phyloP scores from a whole-genome alignment of 2,113 vertebrate genomes.

The Myiagra hebetior region DNA sequence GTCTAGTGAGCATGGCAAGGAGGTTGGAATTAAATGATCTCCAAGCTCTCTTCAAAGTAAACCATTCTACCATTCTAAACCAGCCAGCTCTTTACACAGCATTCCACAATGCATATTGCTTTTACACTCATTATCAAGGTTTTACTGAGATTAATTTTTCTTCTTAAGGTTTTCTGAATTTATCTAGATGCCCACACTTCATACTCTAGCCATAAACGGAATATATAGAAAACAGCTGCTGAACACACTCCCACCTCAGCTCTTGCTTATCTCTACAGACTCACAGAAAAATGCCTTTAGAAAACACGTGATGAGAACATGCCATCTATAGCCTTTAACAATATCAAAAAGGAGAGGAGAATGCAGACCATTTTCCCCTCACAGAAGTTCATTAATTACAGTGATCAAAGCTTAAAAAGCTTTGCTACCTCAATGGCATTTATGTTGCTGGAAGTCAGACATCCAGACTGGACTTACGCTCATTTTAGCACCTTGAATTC shows the following conservation, averaged over 20 bases:
- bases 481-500: not conserved
- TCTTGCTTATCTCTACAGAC: not conserved
- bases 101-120: not conserved
- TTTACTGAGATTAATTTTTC: not conserved
- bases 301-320: not conserved
- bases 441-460: not conserved
- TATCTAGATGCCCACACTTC: not conserved
- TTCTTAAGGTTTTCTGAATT: not conserved
- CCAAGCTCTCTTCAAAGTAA: not conserved
- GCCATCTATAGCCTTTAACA: not conserved
- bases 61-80: not conserved
- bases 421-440: not conserved
- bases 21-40: not conserved
- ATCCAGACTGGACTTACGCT: not conserved
- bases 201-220: rapidly evolving
- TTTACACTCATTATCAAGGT: not conserved
- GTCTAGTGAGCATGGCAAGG: not conserved
- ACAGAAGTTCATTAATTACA: not conserved
- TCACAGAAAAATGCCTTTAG: not conserved
- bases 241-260: not conserved
- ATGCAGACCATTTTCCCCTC: not conserved
- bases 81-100: not conserved
- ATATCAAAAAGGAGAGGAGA: not conserved
- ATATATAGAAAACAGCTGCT: not conserved
- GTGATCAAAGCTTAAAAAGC: not conserved